Conservation (phyloP, 1,140 invertebrate species). For the Drosophila ficusphila region DNA sequence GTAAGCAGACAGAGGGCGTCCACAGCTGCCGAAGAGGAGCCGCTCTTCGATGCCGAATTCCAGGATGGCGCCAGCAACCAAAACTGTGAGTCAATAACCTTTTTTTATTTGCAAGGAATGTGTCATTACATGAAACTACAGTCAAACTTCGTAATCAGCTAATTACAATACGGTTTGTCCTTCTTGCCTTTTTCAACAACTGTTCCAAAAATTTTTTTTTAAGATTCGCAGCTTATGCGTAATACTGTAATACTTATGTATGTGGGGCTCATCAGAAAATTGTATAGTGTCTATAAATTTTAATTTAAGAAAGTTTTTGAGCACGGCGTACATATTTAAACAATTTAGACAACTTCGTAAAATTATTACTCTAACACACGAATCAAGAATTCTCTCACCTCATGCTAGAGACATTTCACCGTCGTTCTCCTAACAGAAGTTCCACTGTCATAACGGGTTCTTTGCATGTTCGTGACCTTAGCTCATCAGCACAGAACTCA, state of each 20-base stretch:
- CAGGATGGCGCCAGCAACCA: conserved; percentile 47
- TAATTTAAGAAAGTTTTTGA: no score
- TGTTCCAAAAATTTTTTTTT: no score
- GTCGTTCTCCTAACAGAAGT: not conserved
- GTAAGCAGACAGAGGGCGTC: not conserved
- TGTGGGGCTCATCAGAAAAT: no score
- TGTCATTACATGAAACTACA: not conserved
- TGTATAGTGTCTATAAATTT: no score
- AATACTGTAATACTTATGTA: no score
- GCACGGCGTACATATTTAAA: no score
- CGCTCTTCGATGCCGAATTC: conserved; percentile 47
- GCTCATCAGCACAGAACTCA: conserved; percentile 12
- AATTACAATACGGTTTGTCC: no score
- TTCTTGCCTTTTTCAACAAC: no score
- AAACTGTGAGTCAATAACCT: conserved; percentile 47
- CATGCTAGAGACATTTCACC: not conserved
- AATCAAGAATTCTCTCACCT: not conserved
- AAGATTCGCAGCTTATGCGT: no score
- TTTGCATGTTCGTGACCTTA: conserved; percentile 63
- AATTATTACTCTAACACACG: no score
- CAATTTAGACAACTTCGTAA: no score
- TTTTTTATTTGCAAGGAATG: not conserved
- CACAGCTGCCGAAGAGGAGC: conserved; percentile 3
- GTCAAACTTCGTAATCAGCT: not conserved
- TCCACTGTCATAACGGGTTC: not conserved